Base-by-base conservation (phyloP, 2,113 vertebrate genomes). In the Eurypyga helias region DNA sequence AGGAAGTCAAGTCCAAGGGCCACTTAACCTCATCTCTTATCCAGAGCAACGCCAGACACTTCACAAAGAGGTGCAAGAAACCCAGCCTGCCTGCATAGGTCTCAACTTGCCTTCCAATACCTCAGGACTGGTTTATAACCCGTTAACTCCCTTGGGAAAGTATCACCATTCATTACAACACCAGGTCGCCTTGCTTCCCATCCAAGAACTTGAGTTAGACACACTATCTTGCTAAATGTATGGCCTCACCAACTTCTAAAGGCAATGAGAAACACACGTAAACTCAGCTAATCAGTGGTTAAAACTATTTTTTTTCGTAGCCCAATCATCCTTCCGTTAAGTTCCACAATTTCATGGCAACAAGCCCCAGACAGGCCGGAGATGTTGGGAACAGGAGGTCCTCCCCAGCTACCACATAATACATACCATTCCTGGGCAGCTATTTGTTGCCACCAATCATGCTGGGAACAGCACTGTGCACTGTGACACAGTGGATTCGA, bases 391-490 rank as follows among this genome's bases (percentile, higher is more conserved):
- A 93, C 77, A 71, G 61, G 73, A 96, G 65, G 80, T 78, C 82
- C 87, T 94, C 60, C 80, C 20, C 71, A 79, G 77, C 66, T 64
- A 55, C 87, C 52, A 92, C 81, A 84, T 52, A 92, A 83, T 60
- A 91, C 54, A 48, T 93, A 65, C 46, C 77, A 85, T 79, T 93
- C 69, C 84, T 72, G 65, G 48, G 61, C 48, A 72, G 77, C 20
- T 96, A 17, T 89, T 91, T 94, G 69, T 82, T 78, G 57, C 72
- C 55, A 81, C 60, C 29, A 58, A 7, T 87, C 2, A 0, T 81
- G 76, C 89, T 87, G 89, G 91, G 84, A 97, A 92, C 69, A 81
- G 64, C 14, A 15, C 33, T 48, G 57, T 85, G 77, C 64, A 72
- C 80, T 62, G 57, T 77, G 54, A 87, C 86, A 89, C 67, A 75